phyloP scores from a whole-genome alignment of 1,140 invertebrate genomes.

The Tetragonula clypearis region DNA sequence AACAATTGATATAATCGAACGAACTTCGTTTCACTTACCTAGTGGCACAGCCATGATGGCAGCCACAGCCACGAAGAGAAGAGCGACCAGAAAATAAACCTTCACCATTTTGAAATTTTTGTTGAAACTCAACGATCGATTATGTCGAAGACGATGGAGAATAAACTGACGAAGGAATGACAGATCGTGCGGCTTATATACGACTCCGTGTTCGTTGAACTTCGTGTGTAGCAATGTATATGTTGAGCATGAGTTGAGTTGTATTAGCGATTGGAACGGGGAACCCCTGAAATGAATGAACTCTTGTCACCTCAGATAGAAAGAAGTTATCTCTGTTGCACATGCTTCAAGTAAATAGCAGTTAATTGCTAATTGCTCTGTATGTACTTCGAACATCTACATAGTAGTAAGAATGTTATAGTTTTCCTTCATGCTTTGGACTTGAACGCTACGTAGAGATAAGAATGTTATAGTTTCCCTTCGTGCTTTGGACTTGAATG shows the following conservation, averaged over 20 bases:
- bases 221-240: background rate
- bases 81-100: constrained; percentile 34
- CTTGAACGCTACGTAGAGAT: no score
- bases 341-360: no score
- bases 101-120: constrained; percentile 18
- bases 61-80: constrained; percentile 13
- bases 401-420: no score
- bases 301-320: background rate
- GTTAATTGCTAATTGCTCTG: background rate
- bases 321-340: background rate
- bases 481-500: no score
- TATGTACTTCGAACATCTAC: background rate
- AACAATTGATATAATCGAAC: background rate
- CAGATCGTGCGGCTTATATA: background rate
- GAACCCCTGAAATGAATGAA: constrained; percentile 7
- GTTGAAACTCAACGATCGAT: background rate
- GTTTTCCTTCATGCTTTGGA: no score
- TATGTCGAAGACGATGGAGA: background rate
- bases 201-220: background rate
- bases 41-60: constrained; percentile 1
- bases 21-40: constrained; percentile 17
- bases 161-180: background rate
- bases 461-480: no score
- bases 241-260: background rate
- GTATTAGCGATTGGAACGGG: background rate